Percentiles rank a stretch among this genome's conserved stretches.
phyloP scores from a whole-genome alignment of 2,888 invertebrate species.

The Platycheirus albimanus region DNA sequence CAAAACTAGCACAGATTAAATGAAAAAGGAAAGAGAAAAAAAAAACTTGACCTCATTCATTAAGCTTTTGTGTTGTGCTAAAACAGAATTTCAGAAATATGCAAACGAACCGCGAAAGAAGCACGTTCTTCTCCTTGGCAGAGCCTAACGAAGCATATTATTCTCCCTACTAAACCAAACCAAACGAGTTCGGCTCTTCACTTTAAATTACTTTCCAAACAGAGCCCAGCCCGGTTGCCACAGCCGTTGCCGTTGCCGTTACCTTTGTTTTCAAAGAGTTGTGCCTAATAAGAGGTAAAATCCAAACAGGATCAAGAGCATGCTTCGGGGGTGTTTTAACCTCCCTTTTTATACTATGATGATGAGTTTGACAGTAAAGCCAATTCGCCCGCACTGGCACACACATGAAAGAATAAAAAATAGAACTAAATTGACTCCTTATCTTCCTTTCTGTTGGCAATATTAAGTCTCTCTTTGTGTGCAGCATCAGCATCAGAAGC shows the following conservation, averaged over 20 bases:
- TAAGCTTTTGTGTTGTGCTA: conserved; percentile 8
- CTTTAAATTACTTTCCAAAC: conserved; percentile 59
- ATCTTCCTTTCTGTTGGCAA: conserved; percentile 22
- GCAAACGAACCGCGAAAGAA: conserved; percentile 55
- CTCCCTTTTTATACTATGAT: conserved; percentile 10
- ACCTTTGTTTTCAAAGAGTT: conserved; percentile 67
- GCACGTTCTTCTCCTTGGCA: conserved; percentile 47
- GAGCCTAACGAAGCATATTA: conserved; percentile 46
- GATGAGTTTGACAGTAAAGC: conserved; percentile 51
- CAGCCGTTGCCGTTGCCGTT: too few species aligned
- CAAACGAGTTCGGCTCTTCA: neutral
- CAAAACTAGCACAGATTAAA: conserved; percentile 35
- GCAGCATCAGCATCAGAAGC: too few species aligned
- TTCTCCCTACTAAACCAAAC: too few species aligned
- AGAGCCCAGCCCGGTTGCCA: too few species aligned
- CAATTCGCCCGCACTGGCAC: too few species aligned
- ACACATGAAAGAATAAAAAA: conserved; percentile 10
- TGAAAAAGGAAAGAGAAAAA: conserved; percentile 36
- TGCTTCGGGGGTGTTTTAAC: conserved; percentile 25
- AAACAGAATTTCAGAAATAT: conserved; percentile 50
- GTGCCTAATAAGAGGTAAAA: conserved; percentile 22
- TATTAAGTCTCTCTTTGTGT: conserved; percentile 24
- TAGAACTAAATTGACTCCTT: conserved; percentile 47
- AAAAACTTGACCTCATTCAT: conserved; percentile 68
- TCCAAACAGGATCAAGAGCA: conserved; percentile 48